Evolutionary conservation across 2,888 invertebrate species (phyloP), one percentile per base, ranked within the genome.

Genomic region (Caenorhabditis zanzibari): DNA sequence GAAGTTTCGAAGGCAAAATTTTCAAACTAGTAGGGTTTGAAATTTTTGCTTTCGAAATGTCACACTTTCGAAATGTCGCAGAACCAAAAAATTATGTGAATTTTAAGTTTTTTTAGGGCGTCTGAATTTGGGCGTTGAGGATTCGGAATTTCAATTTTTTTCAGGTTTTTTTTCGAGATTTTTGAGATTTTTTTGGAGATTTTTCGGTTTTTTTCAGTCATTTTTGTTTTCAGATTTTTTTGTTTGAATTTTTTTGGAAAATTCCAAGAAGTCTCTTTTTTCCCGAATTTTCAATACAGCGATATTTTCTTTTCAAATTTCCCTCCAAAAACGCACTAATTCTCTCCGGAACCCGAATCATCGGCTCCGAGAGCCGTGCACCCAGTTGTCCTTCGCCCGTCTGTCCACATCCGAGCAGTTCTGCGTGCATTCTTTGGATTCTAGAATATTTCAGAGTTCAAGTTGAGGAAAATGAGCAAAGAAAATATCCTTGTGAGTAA

Each of bases 361-460:
- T 72, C 3, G 80, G 77, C 22, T 81, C 64, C 12, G 83, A 72
- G 14, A 84, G 59, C 19, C 87, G 84, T 7, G 85, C 69, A n/a
- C 88, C 90, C 22, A 90, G 54, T 47, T 90, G 90, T 22, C 90
- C 90, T n/a, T 89, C 90, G 26, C 54, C 59, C 16, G 86, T 85
- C 58, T 85, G 79, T 16, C 90, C 90, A 56, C 86, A 87, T 19
- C 86, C 87, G 14, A 89, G 76, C 64, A 90, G 64, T 59, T 88
- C 88, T n/a, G 83, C 66, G 35, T 73, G 77, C 88, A 89, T 89
- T 22, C 58, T 54, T 63, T 7, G 52, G 54, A 41, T 38, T 10
- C 19, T 1, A 12, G 24, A 9, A 26, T 54, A 41, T 14, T 56
- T 54, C n/a, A n/a, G n/a, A n/a, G n/a, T 69, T 24, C 9, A 66